Evolutionary conservation across 2,113 vertebrate species (phyloP).

Genomic region (Erythrocebus patas): DNA sequence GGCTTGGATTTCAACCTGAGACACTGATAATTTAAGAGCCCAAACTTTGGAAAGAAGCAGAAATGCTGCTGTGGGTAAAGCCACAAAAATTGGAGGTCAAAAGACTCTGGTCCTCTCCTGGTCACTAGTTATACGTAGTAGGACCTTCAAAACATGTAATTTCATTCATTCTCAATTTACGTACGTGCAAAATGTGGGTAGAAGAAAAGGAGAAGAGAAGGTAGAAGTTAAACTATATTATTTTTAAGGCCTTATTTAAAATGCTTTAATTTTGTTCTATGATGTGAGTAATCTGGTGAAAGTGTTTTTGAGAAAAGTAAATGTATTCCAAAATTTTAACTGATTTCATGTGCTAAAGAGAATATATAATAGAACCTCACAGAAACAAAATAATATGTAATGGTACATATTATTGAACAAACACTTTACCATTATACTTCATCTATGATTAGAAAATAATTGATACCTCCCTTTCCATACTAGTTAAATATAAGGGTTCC

Average conservation of each 20-base stretch:
- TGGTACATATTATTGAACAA: neutral
- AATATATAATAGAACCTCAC: neutral
- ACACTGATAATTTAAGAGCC: neutral
- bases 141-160: neutral
- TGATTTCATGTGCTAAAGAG: neutral
- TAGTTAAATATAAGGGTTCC: neutral
- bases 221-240: neutral
- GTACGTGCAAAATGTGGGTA: neutral
- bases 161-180: neutral
- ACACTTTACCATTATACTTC: neutral
- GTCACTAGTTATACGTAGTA: neutral
- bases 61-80: neutral
- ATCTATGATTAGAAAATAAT: neutral
- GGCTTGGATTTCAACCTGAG: neutral
- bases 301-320: neutral
- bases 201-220: neutral
- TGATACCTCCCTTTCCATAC: neutral
- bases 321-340: conserved; percentile 22
- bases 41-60: neutral
- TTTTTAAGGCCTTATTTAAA: neutral
- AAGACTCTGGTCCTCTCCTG: neutral
- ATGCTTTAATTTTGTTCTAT: neutral
- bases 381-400: neutral
- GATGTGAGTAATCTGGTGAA: neutral
- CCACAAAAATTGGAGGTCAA: neutral